phyloP scores from a whole-genome alignment of 2,888 invertebrate species.

The Ceratothoa steindachneri region DNA sequence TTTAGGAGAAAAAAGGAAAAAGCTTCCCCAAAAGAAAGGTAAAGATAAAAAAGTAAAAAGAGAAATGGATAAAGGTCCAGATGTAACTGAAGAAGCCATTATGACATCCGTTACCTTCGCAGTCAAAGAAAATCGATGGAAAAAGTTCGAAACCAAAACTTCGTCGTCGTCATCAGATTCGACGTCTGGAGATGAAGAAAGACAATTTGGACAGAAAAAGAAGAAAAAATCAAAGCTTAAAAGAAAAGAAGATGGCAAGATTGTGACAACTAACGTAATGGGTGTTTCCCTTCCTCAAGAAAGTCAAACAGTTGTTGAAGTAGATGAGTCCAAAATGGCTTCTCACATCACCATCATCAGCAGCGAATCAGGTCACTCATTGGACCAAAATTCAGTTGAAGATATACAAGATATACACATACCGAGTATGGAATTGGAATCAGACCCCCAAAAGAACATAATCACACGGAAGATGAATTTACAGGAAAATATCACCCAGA shows the following conservation, averaged over 20 bases:
- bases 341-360: neutral
- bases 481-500: neutral
- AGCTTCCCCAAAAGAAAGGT: slow-evolving; percentile 33
- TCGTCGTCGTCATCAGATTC: slow-evolving; percentile 25
- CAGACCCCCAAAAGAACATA: neutral
- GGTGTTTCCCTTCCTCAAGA: neutral
- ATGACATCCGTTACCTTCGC: slow-evolving; percentile 21
- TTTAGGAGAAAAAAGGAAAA: slow-evolving; percentile 25
- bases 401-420: neutral
- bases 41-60: slow-evolving; percentile 36
- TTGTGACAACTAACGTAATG: neutral
- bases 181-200: slow-evolving; percentile 33
- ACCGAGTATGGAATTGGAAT: neutral
- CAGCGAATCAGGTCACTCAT: neutral
- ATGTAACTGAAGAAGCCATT: slow-evolving; percentile 29
- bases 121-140: slow-evolving; percentile 35
- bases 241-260: neutral
- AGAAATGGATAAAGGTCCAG: slow-evolving; percentile 22
- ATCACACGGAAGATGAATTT: neutral
- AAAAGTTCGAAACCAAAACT: slow-evolving; percentile 20
- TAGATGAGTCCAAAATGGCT: neutral
- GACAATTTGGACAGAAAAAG: slow-evolving; percentile 22
- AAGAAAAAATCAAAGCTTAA: slow-evolving; percentile 28
- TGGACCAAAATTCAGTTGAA: neutral
- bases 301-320: neutral